Conservation (phyloP, 2,888 invertebrate species). For the Blastobasis adustella region DNA sequence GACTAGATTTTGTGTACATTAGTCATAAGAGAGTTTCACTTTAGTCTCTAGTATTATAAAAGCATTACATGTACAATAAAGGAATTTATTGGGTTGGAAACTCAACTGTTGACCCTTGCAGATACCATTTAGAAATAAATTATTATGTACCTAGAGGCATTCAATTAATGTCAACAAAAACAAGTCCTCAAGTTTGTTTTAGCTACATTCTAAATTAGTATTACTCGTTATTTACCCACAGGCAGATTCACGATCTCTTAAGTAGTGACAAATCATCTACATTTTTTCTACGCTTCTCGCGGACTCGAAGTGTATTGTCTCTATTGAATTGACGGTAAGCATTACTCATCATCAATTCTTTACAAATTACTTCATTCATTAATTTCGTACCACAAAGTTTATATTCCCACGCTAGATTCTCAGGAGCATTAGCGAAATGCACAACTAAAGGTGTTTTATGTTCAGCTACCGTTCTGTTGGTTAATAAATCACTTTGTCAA, state of each 20-base stretch:
- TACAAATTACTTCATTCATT: slow-evolving; percentile 31
- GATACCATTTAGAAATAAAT: too few species aligned
- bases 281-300: too few species aligned
- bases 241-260: too few species aligned
- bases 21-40: not conserved
- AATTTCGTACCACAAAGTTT: slow-evolving; percentile 27
- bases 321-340: slow-evolving; percentile 20
- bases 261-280: too few species aligned
- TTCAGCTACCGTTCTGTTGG: slow-evolving; percentile 20
- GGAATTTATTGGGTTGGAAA: too few species aligned
- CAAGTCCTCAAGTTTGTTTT: too few species aligned
- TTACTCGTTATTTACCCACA: too few species aligned
- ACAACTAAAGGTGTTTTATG: slow-evolving; percentile 12
- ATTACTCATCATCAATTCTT: slow-evolving; percentile 26
- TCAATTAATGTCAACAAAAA: too few species aligned
- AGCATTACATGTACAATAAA: too few species aligned
- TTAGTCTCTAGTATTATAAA: not conserved
- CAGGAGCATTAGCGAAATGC: slow-evolving; percentile 47
- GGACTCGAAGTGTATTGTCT: slow-evolving; percentile 1
- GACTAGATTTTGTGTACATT: not conserved
- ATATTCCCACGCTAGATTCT: slow-evolving; percentile 42
- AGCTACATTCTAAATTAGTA: too few species aligned
- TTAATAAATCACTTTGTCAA: slow-evolving; percentile 66
- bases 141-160: too few species aligned
- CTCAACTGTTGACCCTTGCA: too few species aligned